A percentile compares a stretch with the other conserved stretches of the same genome.
Conservation (phyloP, 2,113 vertebrate genomes). For the Epinephelus cyanopodus region DNA sequence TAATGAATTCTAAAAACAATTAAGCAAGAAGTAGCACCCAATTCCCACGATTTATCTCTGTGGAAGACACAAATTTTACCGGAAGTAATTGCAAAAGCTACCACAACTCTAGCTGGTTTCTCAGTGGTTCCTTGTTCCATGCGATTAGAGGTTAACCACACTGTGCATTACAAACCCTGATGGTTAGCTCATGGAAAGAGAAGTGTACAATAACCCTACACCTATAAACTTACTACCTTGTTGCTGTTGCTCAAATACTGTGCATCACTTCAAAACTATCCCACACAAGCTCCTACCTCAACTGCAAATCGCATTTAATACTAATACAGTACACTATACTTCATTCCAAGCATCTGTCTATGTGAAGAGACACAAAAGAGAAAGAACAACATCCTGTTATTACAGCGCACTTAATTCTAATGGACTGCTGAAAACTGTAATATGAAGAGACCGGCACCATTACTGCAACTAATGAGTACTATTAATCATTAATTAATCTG, state of each 20-base stretch:
- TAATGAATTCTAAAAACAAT: not conserved
- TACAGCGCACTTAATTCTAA: not conserved
- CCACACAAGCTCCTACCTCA: not conserved
- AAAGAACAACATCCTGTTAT: not conserved
- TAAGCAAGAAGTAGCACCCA: not conserved
- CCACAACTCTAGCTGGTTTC: not conserved
- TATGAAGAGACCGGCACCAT: too few species aligned
- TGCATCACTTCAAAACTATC: not conserved
- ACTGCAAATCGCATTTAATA: not conserved
- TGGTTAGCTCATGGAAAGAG: not conserved
- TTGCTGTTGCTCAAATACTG: not conserved
- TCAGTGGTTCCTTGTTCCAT: slow-evolving; percentile 4
- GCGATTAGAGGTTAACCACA: slow-evolving; percentile 36
- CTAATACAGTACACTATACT: too few species aligned
- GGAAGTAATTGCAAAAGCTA: not conserved
- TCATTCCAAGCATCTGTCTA: not conserved
- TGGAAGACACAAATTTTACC: not conserved
- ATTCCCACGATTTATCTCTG: not conserved
- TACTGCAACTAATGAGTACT: too few species aligned
- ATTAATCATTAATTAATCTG: not conserved
- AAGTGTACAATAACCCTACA: not conserved
- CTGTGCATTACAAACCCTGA: not conserved
- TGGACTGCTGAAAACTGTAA: too few species aligned
- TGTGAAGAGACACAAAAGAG: not conserved
- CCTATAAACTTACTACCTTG: not conserved